Evolutionary conservation across 1,140 invertebrate species (phyloP).

Genomic region (Pteromalus puparum): DNA sequence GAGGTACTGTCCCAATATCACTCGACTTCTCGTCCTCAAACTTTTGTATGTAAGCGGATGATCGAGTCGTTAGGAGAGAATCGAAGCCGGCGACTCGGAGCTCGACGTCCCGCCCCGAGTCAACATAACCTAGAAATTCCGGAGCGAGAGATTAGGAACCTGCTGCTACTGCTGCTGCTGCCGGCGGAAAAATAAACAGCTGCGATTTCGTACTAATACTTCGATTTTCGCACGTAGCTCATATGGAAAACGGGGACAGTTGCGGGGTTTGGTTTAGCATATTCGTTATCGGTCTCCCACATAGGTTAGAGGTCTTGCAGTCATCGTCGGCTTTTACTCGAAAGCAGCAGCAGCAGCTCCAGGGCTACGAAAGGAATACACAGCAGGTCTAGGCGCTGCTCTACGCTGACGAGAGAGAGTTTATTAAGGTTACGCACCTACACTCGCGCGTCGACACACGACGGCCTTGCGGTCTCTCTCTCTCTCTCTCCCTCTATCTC

Average conservation of each 20-base stretch:
- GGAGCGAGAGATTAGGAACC: not conserved
- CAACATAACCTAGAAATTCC: not conserved
- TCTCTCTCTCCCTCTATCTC: not conserved
- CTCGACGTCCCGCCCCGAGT: not conserved
- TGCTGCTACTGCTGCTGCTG: too few relatives aligned
- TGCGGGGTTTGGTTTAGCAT: too few relatives aligned
- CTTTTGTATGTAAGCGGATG: too few relatives aligned
- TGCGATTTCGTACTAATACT: not conserved
- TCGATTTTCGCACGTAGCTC: too few relatives aligned
- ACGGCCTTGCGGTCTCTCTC: not conserved
- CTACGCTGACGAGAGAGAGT: not conserved
- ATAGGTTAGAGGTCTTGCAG: not conserved
- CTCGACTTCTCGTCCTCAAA: not conserved
- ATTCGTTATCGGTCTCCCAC: too few relatives aligned
- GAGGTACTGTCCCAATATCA: slow-evolving; percentile 70
- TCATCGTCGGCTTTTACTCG: not conserved
- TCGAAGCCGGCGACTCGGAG: not conserved
- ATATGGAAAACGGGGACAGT: too few relatives aligned
- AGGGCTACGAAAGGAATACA: not conserved
- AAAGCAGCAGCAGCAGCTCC: not conserved
- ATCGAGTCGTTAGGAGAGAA: not conserved
- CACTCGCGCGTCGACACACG: not conserved
- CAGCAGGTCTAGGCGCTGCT: not conserved
- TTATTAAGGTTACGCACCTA: slow-evolving; percentile 1
- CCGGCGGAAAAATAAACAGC: not conserved